These are phyloP conservation scores for Tringa solitaria DNA, from an alignment of 2,113 vertebrate genomes.

Conservation along the genomic window DNA sequence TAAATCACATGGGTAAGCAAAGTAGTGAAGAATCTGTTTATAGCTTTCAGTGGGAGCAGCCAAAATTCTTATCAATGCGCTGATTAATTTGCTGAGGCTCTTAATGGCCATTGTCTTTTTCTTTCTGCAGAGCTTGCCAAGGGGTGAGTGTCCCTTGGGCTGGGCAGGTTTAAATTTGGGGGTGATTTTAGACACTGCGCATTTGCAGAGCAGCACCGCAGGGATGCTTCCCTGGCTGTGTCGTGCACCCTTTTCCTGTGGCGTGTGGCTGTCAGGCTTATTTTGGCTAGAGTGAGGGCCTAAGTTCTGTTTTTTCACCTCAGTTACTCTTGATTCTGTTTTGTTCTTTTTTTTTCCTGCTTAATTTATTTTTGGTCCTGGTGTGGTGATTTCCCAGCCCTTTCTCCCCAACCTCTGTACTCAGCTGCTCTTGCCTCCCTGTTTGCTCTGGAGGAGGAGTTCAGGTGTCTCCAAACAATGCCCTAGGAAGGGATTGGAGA, in stretches of 20 bases:
- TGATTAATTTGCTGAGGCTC: conserved; percentile 1
- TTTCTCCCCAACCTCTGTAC: not conserved
- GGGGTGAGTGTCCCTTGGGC: not conserved
- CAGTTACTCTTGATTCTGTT: not conserved
- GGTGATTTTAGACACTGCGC: not conserved
- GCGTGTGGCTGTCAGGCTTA: rapidly evolving
- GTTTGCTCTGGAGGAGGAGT: not conserved
- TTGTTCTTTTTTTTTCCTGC: rapidly evolving
- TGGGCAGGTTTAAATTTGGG: not conserved
- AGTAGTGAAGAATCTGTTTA: conserved; percentile 12
- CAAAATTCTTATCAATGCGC: not conserved
- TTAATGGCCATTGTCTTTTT: not conserved
- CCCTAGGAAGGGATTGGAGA: not conserved
- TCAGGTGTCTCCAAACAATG: not conserved
- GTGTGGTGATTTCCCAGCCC: not conserved
- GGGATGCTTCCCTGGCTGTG: not conserved
- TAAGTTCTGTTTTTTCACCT: rapidly evolving
- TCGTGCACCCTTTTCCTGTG: not conserved
- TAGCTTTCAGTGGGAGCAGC: conserved; percentile 20
- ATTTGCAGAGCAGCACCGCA: not conserved
- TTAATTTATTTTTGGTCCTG: not conserved
- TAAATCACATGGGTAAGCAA: not conserved
- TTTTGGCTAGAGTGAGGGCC: not conserved
- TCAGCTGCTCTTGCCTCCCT: not conserved
- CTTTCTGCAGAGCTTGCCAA: not conserved